Evolutionary conservation across 2,113 vertebrate species (phyloP).

Genomic region (Dasyornis broadbenti): DNA sequence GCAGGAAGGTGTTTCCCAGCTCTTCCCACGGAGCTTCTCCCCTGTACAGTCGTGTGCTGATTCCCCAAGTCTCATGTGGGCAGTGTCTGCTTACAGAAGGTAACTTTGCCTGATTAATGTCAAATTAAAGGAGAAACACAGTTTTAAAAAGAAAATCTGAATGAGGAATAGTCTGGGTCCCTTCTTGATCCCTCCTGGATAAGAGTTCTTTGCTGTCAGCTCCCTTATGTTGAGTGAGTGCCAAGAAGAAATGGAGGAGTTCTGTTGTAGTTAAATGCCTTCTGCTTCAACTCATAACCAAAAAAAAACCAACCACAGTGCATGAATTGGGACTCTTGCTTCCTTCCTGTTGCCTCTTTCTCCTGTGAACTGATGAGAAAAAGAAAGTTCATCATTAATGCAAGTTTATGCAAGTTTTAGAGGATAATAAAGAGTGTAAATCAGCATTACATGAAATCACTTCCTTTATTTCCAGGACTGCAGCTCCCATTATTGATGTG

Average conservation of each 20-base stretch:
- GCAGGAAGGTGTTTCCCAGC: background rate
- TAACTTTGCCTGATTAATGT: background rate
- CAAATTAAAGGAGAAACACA: background rate
- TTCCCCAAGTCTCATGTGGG: background rate
- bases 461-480: background rate
- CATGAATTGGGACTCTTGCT: background rate
- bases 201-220: constrained; percentile 52
- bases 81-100: background rate
- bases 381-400: background rate
- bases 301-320: background rate
- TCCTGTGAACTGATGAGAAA: background rate
- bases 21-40: background rate
- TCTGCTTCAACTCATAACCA: constrained; percentile 44
- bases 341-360: background rate
- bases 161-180: background rate
- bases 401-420: background rate
- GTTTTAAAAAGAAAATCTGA: background rate
- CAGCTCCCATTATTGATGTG: background rate
- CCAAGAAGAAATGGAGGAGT: constrained; percentile 44
- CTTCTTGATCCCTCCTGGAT: constrained; percentile 45
- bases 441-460: background rate
- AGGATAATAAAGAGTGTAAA: background rate
- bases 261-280: constrained; percentile 48
- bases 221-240: constrained; percentile 40
- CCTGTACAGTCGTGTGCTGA: background rate